A percentile compares a stretch with the other conserved stretches of the same genome.
phyloP scores from a whole-genome alignment of 2,797 vertebrate genomes.

The Ceryle rudis region DNA sequence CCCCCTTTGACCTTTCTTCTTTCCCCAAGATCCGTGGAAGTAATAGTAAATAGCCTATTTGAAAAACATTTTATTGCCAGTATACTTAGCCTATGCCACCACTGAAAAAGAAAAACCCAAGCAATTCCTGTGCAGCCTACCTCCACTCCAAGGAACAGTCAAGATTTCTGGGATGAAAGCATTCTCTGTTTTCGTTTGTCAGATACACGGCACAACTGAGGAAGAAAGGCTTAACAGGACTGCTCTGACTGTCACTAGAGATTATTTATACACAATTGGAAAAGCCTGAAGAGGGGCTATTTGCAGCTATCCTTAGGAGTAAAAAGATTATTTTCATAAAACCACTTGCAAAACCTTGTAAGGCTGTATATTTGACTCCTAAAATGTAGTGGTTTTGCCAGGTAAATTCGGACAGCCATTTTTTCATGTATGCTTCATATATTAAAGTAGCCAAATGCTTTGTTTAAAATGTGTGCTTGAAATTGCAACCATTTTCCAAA shows the following conservation, averaged over 20 bases:
- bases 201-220: neutral
- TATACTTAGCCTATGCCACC: neutral
- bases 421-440: conserved; percentile 26
- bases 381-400: conserved; percentile 47
- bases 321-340: conserved; percentile 42
- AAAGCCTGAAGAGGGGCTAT: conserved; percentile 22
- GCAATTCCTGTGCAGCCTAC: neutral
- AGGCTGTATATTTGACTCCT: conserved; percentile 52
- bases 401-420: conserved; percentile 34
- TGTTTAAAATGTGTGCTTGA: conserved; percentile 6
- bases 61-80: neutral
- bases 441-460: neutral
- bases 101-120: neutral
- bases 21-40: neutral
- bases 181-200: conserved; percentile 22
- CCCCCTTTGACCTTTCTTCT: neutral
- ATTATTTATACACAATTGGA: conserved; percentile 47
- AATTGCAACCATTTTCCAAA: neutral
- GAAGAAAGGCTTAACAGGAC: conserved; percentile 30
- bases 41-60: conserved; percentile 13
- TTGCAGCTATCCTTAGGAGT: conserved; percentile 9
- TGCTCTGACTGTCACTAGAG: neutral
- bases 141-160: neutral
- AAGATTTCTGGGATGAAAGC: conserved; percentile 31
- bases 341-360: neutral